phyloP scores from a whole-genome alignment of 2,888 invertebrate species.

The Tetragonisca angustula region DNA sequence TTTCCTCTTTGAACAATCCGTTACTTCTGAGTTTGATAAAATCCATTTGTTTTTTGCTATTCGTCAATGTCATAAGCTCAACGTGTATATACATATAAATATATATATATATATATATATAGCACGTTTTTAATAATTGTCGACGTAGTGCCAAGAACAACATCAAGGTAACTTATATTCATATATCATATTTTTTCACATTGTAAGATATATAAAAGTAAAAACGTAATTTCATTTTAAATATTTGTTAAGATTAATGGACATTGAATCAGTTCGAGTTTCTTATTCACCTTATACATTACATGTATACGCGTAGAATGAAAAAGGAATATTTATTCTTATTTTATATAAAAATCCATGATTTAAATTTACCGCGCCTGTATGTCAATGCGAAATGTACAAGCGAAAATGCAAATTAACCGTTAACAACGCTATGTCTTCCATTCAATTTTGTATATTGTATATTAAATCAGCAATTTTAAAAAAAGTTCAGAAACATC shows the following conservation, averaged over 20 bases:
- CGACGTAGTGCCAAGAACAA: too few species aligned
- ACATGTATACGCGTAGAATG: not conserved
- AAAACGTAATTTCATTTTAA: not conserved
- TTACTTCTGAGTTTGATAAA: not conserved
- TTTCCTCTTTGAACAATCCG: not conserved
- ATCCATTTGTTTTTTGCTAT: not conserved
- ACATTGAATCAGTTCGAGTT: not conserved
- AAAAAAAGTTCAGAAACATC: not conserved
- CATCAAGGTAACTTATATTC: too few species aligned
- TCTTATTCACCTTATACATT: not conserved
- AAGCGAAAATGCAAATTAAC: not conserved
- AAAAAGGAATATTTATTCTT: not conserved
- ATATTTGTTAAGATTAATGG: not conserved
- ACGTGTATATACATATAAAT: too few species aligned
- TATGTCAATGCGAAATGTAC: not conserved
- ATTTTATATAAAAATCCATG: not conserved
- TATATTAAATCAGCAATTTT: not conserved
- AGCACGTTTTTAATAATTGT: too few species aligned
- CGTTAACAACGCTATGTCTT: not conserved
- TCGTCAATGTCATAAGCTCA: too few species aligned
- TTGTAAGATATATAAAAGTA: too few species aligned
- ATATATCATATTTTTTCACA: too few species aligned
- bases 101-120: too few species aligned
- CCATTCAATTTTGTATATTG: not conserved
- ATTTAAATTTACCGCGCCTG: not conserved